Evolutionary conservation across 2,888 invertebrate genomes (phyloP).

Genomic region (Caenorhabditis sinica): DNA sequence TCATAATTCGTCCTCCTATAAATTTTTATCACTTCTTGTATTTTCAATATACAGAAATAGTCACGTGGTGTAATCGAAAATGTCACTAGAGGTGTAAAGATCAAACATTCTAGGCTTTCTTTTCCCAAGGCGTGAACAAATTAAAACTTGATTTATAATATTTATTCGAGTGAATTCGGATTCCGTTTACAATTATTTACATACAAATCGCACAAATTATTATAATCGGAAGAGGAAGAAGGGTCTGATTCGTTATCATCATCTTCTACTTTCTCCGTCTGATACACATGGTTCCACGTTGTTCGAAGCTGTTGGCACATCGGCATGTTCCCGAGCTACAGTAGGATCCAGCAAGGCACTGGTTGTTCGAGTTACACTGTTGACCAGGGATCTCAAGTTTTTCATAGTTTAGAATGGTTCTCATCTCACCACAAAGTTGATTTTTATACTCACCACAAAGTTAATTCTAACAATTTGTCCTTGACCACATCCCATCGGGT

Average conservation of each 20-base stretch:
- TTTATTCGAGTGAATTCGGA: conserved; percentile 36
- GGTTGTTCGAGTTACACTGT: conserved; percentile 55
- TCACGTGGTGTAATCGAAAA: conserved; percentile 49
- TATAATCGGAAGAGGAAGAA: conserved; percentile 44
- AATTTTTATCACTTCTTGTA: background rate
- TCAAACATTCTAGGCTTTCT: conserved; percentile 35
- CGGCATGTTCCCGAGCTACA: conserved; percentile 65
- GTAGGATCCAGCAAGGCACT: conserved; percentile 64
- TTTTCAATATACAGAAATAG: background rate
- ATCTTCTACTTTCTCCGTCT: conserved; percentile 62
- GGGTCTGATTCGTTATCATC: background rate
- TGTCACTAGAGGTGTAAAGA: conserved; percentile 15
- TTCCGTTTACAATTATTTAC: conserved; percentile 65
- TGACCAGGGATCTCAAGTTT: conserved; percentile 68
- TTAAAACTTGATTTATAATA: conserved; percentile 47
- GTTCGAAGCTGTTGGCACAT: conserved; percentile 70
- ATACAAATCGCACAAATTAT: conserved; percentile 57
- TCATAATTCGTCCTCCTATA: too few species aligned
- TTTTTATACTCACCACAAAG: conserved; percentile 66
- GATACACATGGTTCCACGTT: conserved; percentile 71
- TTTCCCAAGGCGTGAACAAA: conserved; percentile 23
- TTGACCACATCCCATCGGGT: conserved; percentile 62
- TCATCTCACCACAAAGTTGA: background rate
- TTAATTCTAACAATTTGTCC: conserved; percentile 69
- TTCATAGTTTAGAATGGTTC: background rate